Evolutionary conservation across 2,113 vertebrate species (phyloP).

Genomic region (Monarcha castaneiventris): DNA sequence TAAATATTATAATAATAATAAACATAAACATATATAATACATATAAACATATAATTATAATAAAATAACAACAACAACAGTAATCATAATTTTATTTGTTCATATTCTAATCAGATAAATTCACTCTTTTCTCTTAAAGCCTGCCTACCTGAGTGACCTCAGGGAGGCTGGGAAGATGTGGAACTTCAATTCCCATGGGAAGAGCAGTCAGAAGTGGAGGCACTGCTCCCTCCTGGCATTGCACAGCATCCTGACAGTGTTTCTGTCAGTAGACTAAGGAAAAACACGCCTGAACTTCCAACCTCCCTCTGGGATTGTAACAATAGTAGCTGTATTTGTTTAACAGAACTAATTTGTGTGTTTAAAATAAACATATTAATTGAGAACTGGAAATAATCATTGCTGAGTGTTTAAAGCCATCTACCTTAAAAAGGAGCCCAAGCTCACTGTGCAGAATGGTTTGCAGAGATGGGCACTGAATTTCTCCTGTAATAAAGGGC

Average conservation of each 20-base stretch:
- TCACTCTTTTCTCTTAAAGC: neutral
- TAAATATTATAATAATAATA: neutral
- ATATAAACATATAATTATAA: too few relatives aligned
- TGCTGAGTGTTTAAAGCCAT: neutral
- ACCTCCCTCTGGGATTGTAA: neutral
- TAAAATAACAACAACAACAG: neutral
- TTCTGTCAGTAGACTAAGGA: neutral
- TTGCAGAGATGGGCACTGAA: neutral
- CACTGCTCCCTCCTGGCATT: neutral
- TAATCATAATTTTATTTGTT: neutral
- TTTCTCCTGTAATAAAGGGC: neutral
- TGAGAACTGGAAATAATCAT: neutral
- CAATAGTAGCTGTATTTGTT: neutral
- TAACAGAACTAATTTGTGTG: neutral
- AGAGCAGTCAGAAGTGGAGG: neutral
- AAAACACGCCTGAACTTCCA: neutral
- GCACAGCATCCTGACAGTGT: too few relatives aligned
- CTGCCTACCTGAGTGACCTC: neutral
- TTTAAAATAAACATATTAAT: neutral
- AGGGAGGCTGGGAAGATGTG: neutral
- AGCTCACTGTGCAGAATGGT: neutral
- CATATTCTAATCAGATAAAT: neutral
- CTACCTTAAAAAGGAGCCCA: neutral
- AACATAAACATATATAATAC: too few relatives aligned
- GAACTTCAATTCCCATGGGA: neutral